Conservation (phyloP, 2,113 vertebrate species). For the Prolemur simus region DNA sequence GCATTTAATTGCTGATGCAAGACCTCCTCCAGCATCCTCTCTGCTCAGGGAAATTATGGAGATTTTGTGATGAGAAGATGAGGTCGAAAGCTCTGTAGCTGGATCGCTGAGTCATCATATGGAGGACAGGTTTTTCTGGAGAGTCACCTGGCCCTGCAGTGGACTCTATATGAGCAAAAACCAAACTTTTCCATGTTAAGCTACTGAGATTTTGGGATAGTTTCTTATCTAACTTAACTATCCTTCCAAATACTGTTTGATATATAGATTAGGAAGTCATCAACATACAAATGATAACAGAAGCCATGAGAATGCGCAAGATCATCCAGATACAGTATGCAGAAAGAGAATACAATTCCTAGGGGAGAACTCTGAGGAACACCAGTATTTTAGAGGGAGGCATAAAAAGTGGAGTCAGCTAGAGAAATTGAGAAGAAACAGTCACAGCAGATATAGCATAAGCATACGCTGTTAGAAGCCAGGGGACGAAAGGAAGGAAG, state of each 20-base stretch:
- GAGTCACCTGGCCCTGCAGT: background rate
- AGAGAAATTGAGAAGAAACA: background rate
- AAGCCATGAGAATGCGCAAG: background rate
- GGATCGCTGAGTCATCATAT: no score
- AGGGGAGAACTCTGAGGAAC: background rate
- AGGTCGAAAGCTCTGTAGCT: background rate
- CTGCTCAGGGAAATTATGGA: background rate
- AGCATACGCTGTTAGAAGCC: background rate
- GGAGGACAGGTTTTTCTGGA: background rate
- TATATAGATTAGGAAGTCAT: background rate
- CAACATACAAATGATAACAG: background rate
- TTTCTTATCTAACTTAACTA: background rate
- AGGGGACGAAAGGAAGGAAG: background rate
- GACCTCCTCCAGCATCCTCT: background rate
- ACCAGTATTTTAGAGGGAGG: background rate
- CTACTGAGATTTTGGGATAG: background rate
- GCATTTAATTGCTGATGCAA: background rate
- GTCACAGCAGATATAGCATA: background rate
- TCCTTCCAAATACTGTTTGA: background rate
- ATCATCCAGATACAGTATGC: background rate
- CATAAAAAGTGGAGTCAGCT: background rate
- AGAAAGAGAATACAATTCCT: background rate
- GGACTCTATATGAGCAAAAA: background rate
- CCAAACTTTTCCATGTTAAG: background rate
- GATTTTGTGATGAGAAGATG: background rate